Evolutionary conservation across 2,797 vertebrate genomes (phyloP), one percentile per base, ranked within the genome.

Genomic region (Lemur catta): DNA sequence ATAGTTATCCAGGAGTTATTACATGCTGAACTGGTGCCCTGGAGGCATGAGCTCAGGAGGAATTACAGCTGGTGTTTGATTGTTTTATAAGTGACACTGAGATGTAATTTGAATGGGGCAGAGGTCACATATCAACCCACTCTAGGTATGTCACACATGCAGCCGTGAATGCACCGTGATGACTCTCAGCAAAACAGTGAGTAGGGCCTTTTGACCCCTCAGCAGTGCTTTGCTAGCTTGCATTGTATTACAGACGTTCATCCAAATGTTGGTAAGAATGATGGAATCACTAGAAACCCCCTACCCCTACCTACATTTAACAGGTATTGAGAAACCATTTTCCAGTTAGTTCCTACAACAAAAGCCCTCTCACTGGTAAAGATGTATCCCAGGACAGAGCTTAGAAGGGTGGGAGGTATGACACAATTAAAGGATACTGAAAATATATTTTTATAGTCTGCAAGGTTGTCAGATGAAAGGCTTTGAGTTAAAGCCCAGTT

Each of bases 391-490:
- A 48, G 35, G 35, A 76, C 14, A 48, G 28, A 90, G 10, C 26
- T 87, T 48, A 38, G 11, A 97, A 86, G 48, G n/a, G 13, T 38
- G 3, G 52, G 46, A 74, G 59, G 17, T 28, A 41, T 1, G 50
- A 67, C 26, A 96, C 74, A 33, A 84, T 84, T 85, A 85, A 79
- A 79, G 15, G 20, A 84, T 18, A 79, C 22, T 26, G 65, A 20
- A 91, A 93, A 81, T 41, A 18, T 30, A 52, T 61, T 78, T 87
- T 92, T 55, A 10, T 76, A 69, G 15, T 82, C 78, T 80, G 55
- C 26, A 74, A 81, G 48, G 75, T 63, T 93, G 48, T 93, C 79
- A 96, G 71, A 96, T 89, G 71, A 94, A 94, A 93, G 52, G 20
- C 46, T 87, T 84, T 94, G 72, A 89, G 35, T 88, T 72, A 93